Evolutionary conservation across 92 coral and sea anemone genomes (phyloP), one percentile per base, ranked within the genome.

Genomic region (Zoanthus sansibaricus): DNA sequence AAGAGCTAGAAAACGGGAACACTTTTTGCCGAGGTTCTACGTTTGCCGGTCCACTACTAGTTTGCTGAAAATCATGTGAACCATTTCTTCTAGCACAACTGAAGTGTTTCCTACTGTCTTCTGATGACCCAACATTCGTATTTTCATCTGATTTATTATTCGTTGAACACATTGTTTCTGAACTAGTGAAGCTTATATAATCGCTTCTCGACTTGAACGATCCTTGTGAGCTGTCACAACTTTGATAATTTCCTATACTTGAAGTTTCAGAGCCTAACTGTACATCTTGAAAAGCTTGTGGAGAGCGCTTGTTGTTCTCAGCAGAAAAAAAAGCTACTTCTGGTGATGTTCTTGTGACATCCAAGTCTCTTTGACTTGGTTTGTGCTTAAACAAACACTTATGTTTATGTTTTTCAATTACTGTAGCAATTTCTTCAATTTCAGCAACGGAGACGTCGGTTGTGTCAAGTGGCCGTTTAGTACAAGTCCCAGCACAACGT

Each of bases 1-100:
- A 76, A 7, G 98, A 95, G 74, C 99, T 94, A 10, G 98, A 93
- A 86, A 95, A 58, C 11, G 98, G 97, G 58, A 94, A 64, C 16
- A 77, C 12, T 12, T 42, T 80, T 64, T 67, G 85, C 44, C 6
- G 46, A 47, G 42, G 25, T 44, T 80, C 75, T 20, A 37, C 75
- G 6, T 64, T 8, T 66, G 85, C 11, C 18, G 37, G 51, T 17
- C 55, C 55, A 17, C 73, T 79, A 3, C 44, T 33, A 17, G 72
- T 54, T 66, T 80, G 59, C 2, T 67, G 51, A 55, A n/a, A 37
- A 45, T 18, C 42, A 48, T 42, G 55, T 5, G 37, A 18, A 46
- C 74, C 58, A 21, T 74, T 80, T 11, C 66, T 74, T 21, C 25
- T 44, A 17, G 56, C 45, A 80, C 46, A 80, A 7, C 20, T 20